Evolutionary conservation across 2,888 invertebrate genomes (phyloP), one percentile per base, ranked within the genome.

Genomic region (Drosophila pseudotalamancana): DNA sequence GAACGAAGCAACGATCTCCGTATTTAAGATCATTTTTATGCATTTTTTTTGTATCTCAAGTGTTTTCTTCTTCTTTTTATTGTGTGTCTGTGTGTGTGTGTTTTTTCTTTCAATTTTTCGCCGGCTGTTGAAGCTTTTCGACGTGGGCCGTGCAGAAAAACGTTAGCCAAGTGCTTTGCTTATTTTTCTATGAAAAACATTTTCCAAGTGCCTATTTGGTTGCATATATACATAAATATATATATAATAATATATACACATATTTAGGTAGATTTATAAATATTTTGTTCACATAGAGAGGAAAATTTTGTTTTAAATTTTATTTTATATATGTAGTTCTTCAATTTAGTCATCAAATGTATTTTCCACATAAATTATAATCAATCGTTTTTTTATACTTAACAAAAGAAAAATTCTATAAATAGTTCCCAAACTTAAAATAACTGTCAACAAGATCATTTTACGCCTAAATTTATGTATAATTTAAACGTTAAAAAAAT

Each of bases 101-200:
- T 31, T 37, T 64, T 34, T 64, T 35, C 14, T 45, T 8, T 48
- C 31, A n/a, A 21, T 51, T 70, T 64, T 72, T 71, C 29, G 72
- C 72, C 76, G 72, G 66, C 72, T 72, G 72, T 29, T 69, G 37
- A 14, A 16, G 39, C 23, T 27, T 34, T 56, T 29, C 37, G 39
- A 51, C 72, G 76, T 72, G 75, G 72, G 72, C 66, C 23, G 32
- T 70, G 67, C 70, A 70, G 70, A 60, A 67, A 67, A 68, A 31
- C 37, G 49, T 54, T 66, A 11, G 66, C 45, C 35, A 32, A 60
- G 53, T 67, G 67, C 16, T 46, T 53, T 65, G 54, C 50, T 32
- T 71, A 54, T 72, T 55, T 71, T 59, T 9, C 48, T 57, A 51
- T 29, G 35, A 40, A 55, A 72, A 59, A 75, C 48, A 76, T 65